Evolutionary conservation across 2,797 vertebrate genomes (phyloP).

Genomic region (Steatocranus sp.): DNA sequence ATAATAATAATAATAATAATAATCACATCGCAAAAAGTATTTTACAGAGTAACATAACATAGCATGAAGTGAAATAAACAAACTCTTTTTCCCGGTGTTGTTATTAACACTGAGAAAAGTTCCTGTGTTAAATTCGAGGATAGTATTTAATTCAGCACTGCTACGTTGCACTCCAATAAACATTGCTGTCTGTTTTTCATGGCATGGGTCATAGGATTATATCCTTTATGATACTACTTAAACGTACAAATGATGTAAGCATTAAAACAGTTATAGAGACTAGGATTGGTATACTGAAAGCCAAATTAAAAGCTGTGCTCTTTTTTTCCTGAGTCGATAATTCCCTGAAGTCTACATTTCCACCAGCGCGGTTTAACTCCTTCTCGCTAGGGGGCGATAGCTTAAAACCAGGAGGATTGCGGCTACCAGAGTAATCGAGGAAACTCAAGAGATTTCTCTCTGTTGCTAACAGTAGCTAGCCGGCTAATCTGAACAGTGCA

Average conservation of each 20-base stretch:
- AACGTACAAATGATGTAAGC: not conserved
- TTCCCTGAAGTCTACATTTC: not conserved
- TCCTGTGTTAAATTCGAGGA: not conserved
- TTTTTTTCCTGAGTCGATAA: not conserved
- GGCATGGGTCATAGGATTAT: not conserved
- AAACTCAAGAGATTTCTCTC: conserved; percentile 43
- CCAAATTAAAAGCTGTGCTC: not conserved
- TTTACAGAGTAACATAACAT: not conserved
- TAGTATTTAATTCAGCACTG: not conserved
- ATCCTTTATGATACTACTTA: not conserved
- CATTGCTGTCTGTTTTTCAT: not conserved
- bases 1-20: too few relatives aligned
- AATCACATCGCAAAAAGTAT: not conserved
- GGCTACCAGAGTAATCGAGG: conserved; percentile 44
- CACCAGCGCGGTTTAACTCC: conserved; percentile 13
- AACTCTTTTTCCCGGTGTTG: not conserved
- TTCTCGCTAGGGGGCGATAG: conserved; percentile 32
- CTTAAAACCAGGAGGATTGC: not conserved
- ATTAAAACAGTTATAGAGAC: not conserved
- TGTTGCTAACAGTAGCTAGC: conserved; percentile 53
- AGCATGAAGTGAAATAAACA: not conserved
- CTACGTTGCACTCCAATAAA: not conserved
- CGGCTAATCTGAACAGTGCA: conserved; percentile 59
- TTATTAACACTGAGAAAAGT: not conserved
- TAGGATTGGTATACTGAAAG: not conserved